Evolutionary conservation across 2,797 vertebrate genomes (phyloP).

Genomic region (Ctenopoma multispine): DNA sequence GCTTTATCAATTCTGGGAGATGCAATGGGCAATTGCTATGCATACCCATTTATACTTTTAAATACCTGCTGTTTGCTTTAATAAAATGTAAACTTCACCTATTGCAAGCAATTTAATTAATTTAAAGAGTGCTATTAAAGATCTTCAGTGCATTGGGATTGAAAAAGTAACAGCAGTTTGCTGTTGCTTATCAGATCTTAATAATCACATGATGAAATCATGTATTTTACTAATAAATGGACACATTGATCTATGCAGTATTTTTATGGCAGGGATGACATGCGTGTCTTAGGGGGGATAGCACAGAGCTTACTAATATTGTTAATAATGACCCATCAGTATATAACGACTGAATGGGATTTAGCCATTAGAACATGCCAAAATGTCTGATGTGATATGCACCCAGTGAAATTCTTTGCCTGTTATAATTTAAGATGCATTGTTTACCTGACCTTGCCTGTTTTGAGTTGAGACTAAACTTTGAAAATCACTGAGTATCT

Average conservation of each 20-base stretch:
- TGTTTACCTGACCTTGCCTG: not conserved
- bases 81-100: conserved; percentile 48
- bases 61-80: conserved; percentile 37
- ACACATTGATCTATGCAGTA: not conserved
- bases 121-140: conserved; percentile 41
- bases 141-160: conserved; percentile 31
- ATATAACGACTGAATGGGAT: conserved; percentile 19
- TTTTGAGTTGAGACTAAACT: conserved; percentile 19
- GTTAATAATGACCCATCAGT: conserved; percentile 25
- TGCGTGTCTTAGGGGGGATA: not conserved
- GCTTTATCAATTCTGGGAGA: conserved; percentile 25
- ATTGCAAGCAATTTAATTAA: conserved; percentile 50
- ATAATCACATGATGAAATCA: not conserved
- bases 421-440: not conserved
- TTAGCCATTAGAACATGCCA: conserved; percentile 9
- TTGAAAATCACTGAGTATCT: no score
- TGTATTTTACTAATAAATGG: not conserved
- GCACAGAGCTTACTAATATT: conserved; percentile 9
- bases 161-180: conserved; percentile 41
- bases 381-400: conserved; percentile 6
- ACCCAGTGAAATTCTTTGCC: not conserved
- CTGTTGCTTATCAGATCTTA: conserved; percentile 11
- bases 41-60: conserved; percentile 39
- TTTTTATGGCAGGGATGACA: conserved; percentile 16
- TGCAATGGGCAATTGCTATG: conserved; percentile 22